These are phyloP conservation scores for Malurus melanocephalus DNA, from an alignment of 2,113 vertebrate species.

Conservation along the genomic window DNA sequence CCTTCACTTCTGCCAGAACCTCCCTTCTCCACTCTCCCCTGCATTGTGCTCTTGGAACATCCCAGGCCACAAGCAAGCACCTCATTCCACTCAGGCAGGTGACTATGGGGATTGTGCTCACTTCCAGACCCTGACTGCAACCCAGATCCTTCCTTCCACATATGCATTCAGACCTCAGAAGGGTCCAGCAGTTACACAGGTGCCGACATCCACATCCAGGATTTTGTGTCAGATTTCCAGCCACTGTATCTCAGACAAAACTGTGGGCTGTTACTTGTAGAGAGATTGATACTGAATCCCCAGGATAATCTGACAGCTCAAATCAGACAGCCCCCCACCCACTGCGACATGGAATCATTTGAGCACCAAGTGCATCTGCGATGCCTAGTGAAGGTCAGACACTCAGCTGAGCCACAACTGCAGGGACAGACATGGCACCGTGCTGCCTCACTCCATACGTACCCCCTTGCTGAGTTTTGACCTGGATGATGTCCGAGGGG, in stretches of 20 bases:
- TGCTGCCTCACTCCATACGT: not conserved
- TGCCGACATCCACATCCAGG: rapidly evolving
- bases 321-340: not conserved
- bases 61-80: not conserved
- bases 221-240: not conserved
- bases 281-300: not conserved
- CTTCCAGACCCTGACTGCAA: not conserved
- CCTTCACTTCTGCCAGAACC: not conserved
- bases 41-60: not conserved
- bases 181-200: rapidly evolving
- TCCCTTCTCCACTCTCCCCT: not conserved
- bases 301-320: not conserved
- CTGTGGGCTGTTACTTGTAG: not conserved
- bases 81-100: not conserved
- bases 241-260: not conserved
- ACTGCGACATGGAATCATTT: not conserved
- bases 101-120: rapidly evolving
- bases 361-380: not conserved
- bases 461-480: constrained; percentile 96
- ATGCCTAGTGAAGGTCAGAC: not conserved
- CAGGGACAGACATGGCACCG: rapidly evolving
- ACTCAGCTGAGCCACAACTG: rapidly evolving
- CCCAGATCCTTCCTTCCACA: not conserved
- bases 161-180: not conserved
- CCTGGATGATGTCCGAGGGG: constrained; percentile 87